Percentiles rank a stretch among this genome's conserved stretches.
Evolutionary conservation across 2,888 invertebrate species (phyloP).

Genomic region (Ethmia dodecea): DNA sequence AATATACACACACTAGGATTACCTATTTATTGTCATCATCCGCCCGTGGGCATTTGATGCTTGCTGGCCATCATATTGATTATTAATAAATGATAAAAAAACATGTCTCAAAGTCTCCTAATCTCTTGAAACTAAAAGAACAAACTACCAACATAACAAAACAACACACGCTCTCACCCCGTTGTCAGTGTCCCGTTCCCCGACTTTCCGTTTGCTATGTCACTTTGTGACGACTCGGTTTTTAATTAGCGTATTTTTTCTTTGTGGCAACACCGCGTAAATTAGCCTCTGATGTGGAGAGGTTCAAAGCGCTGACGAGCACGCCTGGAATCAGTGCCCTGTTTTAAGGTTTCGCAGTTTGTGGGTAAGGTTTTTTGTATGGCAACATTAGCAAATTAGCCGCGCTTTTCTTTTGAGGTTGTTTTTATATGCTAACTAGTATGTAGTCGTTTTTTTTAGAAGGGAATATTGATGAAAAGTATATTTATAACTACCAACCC

Average conservation of each 20-base stretch:
- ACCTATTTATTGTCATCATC: too few species aligned
- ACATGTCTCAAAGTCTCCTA: too few species aligned
- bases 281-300: constrained; percentile 65
- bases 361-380: constrained; percentile 17
- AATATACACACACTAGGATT: too few species aligned
- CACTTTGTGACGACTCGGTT: constrained; percentile 70
- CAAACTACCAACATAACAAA: neutral
- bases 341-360: constrained; percentile 22
- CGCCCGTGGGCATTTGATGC: too few species aligned
- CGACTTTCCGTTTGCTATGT: constrained; percentile 44
- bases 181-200: neutral
- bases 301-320: constrained; percentile 7
- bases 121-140: neutral
- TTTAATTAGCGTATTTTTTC: constrained; percentile 73
- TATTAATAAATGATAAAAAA: too few species aligned
- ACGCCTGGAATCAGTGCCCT: constrained; percentile 20
- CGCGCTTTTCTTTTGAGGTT: constrained; percentile 14
- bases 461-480: too few species aligned
- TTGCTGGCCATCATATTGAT: too few species aligned
- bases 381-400: constrained; percentile 50
- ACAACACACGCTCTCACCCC: neutral
- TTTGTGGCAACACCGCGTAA: constrained; percentile 58
- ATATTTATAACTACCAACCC: too few species aligned
- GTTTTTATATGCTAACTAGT: too few species aligned
- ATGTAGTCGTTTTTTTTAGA: too few species aligned